A percentile compares a stretch with the other conserved stretches of the same genome.
phyloP scores from a whole-genome alignment of 2,113 vertebrate genomes.

The Coptodon rendalli region DNA sequence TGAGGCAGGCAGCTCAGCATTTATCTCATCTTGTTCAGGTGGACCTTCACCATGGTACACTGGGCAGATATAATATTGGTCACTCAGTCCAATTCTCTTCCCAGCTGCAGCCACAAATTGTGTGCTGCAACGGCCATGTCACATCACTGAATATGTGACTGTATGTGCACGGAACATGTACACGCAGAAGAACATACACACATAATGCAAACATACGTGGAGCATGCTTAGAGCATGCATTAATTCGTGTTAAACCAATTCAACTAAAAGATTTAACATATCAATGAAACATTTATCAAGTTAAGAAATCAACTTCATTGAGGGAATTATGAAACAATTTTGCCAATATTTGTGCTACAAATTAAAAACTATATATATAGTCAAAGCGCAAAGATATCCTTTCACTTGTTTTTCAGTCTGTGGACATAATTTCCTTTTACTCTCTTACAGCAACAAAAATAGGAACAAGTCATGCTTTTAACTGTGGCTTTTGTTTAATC shows the following conservation, averaged over 20 bases:
- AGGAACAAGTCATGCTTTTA: neutral
- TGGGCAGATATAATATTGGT: neutral
- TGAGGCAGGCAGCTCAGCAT: neutral
- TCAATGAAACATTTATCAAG: neutral
- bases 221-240: neutral
- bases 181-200: neutral
- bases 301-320: neutral
- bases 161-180: neutral
- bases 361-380: neutral
- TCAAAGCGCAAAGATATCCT: neutral
- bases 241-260: neutral
- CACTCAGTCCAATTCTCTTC: conserved; percentile 12
- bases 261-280: neutral
- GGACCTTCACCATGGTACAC: conserved; percentile 1
- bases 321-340: neutral
- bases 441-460: neutral
- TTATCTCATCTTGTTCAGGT: neutral
- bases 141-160: neutral
- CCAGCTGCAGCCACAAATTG: conserved; percentile 17
- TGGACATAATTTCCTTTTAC: neutral
- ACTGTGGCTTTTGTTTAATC: neutral
- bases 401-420: neutral
- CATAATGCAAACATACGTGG: neutral
- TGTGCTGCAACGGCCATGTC: neutral
- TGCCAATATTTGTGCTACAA: neutral